phyloP scores from a whole-genome alignment of 2,113 vertebrate genomes.

The Octodon degus region DNA sequence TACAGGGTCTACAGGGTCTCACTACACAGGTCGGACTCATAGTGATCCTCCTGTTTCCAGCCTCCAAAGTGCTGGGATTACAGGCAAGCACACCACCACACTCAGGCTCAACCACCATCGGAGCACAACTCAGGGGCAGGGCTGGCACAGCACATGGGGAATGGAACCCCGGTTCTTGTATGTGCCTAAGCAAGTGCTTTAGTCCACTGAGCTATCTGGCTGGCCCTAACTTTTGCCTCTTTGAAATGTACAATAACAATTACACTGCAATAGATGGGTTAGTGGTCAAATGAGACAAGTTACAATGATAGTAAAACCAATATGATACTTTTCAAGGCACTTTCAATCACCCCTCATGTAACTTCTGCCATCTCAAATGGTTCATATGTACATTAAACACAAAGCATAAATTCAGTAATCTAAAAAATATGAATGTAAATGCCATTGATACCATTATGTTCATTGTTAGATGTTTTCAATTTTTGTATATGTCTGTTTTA shows the following conservation, averaged over 20 bases:
- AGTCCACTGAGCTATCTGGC: no score
- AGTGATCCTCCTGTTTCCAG: no score
- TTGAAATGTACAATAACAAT: neutral
- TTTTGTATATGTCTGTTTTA: neutral
- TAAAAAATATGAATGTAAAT: conserved; percentile 10
- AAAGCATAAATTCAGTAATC: neutral
- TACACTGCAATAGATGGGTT: neutral
- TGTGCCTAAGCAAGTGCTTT: no score
- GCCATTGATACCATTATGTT: neutral
- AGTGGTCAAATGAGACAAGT: conserved; percentile 28
- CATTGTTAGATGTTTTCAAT: neutral
- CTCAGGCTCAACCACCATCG: no score
- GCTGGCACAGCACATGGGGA: no score
- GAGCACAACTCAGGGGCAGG: no score
- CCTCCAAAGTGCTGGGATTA: no score
- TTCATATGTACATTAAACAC: neutral
- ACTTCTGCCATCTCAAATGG: neutral
- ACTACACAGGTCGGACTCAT: no score
- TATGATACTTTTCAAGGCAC: neutral
- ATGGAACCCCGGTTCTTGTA: no score
- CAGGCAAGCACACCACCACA: no score
- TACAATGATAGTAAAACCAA: neutral
- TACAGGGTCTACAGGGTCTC: no score
- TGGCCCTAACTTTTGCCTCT: neutral
- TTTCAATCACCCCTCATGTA: neutral